phyloP scores from a whole-genome alignment of 2,113 vertebrate genomes.

The Leiothrix lutea region DNA sequence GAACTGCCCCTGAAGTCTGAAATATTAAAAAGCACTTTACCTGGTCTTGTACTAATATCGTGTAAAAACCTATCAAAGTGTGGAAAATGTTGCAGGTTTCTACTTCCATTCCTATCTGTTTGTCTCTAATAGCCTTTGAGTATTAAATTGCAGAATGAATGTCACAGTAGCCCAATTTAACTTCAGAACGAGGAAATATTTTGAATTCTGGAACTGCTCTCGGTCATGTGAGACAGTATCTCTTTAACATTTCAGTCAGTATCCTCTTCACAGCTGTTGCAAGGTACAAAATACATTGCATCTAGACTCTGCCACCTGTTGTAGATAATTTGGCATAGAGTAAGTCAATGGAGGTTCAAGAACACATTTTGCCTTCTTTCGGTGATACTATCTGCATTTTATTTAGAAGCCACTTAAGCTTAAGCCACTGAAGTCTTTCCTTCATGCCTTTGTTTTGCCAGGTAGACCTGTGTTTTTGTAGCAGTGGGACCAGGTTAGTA shows the following conservation, averaged over 20 bases:
- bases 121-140: background rate
- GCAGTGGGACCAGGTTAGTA: background rate
- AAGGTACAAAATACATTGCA: conserved; percentile 66
- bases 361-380: conserved; percentile 13
- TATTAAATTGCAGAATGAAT: conserved; percentile 70
- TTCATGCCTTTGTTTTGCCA: background rate
- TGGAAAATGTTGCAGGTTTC: background rate
- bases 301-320: conserved; percentile 70
- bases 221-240: conserved; percentile 61
- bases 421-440: background rate
- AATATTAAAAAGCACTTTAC: background rate
- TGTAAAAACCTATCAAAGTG: background rate
- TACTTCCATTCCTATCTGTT: background rate
- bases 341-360: conserved; percentile 37
- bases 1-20: background rate
- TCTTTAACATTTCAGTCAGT: conserved; percentile 52
- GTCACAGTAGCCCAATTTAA: conserved; percentile 66
- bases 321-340: conserved; percentile 57
- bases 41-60: background rate
- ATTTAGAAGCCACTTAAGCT: background rate
- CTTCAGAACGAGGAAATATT: conserved; percentile 74
- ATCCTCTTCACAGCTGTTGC: conserved; percentile 68
- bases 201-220: conserved; percentile 70
- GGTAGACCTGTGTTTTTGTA: conserved; percentile 9
- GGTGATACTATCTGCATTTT: background rate